Evolutionary conservation across 2,797 vertebrate genomes (phyloP).

Genomic region (Peromyscus attwateri): DNA sequence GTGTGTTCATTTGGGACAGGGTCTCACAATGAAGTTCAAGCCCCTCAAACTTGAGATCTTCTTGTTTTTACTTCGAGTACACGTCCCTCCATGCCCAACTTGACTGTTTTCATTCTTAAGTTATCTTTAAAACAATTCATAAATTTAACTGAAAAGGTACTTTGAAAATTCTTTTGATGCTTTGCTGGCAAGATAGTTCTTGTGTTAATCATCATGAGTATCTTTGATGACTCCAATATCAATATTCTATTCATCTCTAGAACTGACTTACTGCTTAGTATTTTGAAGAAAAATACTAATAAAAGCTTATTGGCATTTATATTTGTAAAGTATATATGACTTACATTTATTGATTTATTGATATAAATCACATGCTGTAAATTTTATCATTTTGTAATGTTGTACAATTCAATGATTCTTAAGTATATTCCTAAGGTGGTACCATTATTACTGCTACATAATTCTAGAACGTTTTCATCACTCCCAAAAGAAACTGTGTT

Average conservation of each 20-base stretch:
- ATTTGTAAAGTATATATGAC: background rate
- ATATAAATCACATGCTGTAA: background rate
- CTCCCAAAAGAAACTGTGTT: background rate
- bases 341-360: constrained; percentile 23
- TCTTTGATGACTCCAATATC: background rate
- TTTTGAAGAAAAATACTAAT: constrained; percentile 61
- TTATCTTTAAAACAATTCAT: constrained; percentile 64
- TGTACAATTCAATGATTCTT: background rate
- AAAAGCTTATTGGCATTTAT: background rate
- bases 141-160: constrained; percentile 41
- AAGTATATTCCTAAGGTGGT: background rate
- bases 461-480: constrained; percentile 40
- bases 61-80: background rate
- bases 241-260: background rate
- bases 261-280: constrained; percentile 35
- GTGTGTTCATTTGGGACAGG: background rate
- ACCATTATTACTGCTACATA: background rate
- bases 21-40: background rate
- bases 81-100: background rate
- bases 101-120: constrained; percentile 42
- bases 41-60: background rate
- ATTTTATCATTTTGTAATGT: background rate
- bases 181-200: constrained; percentile 12
- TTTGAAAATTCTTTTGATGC: constrained; percentile 40
- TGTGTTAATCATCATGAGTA: background rate